Percentiles rank a stretch among this genome's conserved stretches.
These are phyloP conservation scores for Myodes glareolus DNA, from an alignment of 2,113 vertebrate species.

Conservation along the genomic window DNA sequence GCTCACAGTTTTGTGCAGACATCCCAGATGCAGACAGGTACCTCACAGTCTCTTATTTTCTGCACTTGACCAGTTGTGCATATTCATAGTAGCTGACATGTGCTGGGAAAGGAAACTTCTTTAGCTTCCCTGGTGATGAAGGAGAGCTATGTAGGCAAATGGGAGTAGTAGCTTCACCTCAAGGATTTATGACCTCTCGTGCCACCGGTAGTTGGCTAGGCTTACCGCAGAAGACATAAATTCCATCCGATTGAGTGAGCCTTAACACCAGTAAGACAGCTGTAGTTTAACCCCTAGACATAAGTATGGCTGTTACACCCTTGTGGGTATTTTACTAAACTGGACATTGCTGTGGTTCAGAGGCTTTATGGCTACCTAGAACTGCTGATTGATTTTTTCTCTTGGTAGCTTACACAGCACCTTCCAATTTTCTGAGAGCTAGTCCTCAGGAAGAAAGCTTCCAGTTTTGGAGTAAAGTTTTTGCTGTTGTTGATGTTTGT, in stretches of 20 bases:
- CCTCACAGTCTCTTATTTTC: neutral
- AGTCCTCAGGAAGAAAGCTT: neutral
- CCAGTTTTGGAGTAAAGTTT: neutral
- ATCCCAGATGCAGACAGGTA: neutral
- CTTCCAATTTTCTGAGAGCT: neutral
- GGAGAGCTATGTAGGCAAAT: neutral
- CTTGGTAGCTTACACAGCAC: neutral
- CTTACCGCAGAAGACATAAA: neutral
- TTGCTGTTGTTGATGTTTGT: too few relatives aligned
- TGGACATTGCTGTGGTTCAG: neutral
- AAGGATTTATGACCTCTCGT: neutral
- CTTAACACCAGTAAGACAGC: neutral
- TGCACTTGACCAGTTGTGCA: neutral
- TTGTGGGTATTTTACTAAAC: too few relatives aligned
- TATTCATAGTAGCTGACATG: neutral
- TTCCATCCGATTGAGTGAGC: neutral
- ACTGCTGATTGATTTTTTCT: neutral
- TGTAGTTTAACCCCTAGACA: neutral
- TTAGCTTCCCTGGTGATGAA: too few relatives aligned
- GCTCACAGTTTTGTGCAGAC: neutral
- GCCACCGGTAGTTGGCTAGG: neutral
- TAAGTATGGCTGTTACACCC: neutral
- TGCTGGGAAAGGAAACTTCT: neutral
- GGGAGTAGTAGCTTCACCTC: neutral
- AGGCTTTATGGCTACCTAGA: neutral